Conservation (phyloP, 2,113 vertebrate genomes). For the Gobiocypris rarus region DNA sequence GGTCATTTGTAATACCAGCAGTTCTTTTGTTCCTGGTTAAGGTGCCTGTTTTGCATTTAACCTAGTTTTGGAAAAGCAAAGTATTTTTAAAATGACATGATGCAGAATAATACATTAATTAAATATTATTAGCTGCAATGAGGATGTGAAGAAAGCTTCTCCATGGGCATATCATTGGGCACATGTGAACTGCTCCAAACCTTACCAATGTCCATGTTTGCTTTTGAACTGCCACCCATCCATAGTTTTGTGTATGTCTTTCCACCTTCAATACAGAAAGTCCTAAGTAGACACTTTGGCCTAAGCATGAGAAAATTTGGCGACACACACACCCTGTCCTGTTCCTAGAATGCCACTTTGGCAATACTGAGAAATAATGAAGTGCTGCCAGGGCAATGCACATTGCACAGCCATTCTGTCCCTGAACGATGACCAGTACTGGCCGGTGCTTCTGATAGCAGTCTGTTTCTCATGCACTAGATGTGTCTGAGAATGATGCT, state of each 20-base stretch:
- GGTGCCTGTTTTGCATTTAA: background rate
- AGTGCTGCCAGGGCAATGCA: constrained; percentile 20
- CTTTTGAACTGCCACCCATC: background rate
- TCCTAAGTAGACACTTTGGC: background rate
- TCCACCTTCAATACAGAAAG: background rate
- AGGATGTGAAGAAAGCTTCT: background rate
- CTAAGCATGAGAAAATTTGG: background rate
- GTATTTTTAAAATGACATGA: background rate
- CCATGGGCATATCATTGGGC: background rate
- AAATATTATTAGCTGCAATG: background rate
- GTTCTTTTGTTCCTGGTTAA: background rate
- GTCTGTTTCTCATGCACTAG: background rate
- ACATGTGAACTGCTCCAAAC: background rate
- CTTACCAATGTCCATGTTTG: background rate
- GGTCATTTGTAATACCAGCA: background rate
- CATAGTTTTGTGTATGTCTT: background rate
- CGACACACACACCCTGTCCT: background rate
- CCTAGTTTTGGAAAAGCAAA: background rate
- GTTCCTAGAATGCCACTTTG: constrained; percentile 31
- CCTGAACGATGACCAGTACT: constrained; percentile 10
- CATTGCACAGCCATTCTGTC: background rate
- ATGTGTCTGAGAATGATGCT: no score
- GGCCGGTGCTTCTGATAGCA: background rate
- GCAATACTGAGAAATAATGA: constrained; percentile 23
- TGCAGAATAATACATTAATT: background rate